Base-by-base conservation (phyloP, 2,797 vertebrate genomes). In the Schizopygopsis malacanthus region DNA sequence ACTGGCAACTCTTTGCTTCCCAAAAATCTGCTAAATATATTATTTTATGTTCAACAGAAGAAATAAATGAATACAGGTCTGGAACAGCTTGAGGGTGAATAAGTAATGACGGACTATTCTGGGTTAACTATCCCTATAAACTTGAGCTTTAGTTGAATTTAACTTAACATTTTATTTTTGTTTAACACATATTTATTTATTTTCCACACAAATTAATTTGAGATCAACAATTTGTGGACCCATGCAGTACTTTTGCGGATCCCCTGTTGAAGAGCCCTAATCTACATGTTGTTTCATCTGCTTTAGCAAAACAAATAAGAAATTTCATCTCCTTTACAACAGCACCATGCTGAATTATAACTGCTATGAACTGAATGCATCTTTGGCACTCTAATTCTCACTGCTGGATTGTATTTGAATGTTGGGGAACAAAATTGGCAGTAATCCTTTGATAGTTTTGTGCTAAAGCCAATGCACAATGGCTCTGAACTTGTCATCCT, bases 381-480 rank as follows among this genome's bases (percentile, higher is more conserved):
- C 77, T 81, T 81, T 65, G 70, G 70, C 33, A 65, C 28, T 65
- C 56, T 81, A 73, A 85, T 85, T 85, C 78, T 73, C 78, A 81
- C 70, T 81, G 78, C 79, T 85, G 56, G 56, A 85, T 85, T 79
- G 69, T 81, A 52, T 67, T 63, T 75, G 56, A 85, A 75, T 73
- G 16, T 61, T 80, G 41, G 84, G 69, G 54, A 73, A 65, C 33
- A 71, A 85, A 75, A 85, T 63, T 73, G 70, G 78, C 45, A 15
- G 54, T 81, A 85, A 80, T 85, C 84, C 56, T 69, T 71, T 85
- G 78, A 85, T 81, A 75, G 84, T 75, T 79, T 85, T 81, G 84
- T 85, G 69, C 56, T 72, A 79, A 71, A 70, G 65, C 75, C 83
- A 85, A 79, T 71, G 65, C 65, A 85, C 77, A 85, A 85, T 79